Evolutionary conservation across 2,113 vertebrate genomes (phyloP).

Genomic region (Tor tambroides): DNA sequence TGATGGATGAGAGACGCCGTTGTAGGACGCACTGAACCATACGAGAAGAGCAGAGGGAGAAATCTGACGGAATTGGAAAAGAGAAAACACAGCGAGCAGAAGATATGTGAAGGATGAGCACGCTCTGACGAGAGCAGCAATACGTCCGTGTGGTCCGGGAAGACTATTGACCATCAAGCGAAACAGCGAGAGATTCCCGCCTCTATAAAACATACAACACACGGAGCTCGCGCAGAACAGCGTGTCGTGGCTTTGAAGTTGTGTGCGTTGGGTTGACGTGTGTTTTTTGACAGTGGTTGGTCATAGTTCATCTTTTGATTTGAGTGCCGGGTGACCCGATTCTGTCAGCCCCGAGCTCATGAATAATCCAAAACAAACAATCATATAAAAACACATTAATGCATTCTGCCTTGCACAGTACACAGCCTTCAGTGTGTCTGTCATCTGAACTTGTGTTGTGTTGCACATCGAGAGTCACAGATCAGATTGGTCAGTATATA

Average conservation of each 20-base stretch:
- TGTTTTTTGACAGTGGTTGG: conserved; percentile 12
- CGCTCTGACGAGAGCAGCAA: neutral
- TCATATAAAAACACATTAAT: conserved; percentile 42
- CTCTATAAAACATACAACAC: conserved; percentile 12
- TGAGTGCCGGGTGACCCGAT: conserved; percentile 25
- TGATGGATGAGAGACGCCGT: conserved; percentile 55
- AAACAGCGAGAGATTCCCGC: neutral
- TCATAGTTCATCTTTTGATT: neutral
- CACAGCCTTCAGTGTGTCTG: conserved; percentile 20
- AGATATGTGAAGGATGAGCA: conserved; percentile 39
- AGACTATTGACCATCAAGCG: neutral
- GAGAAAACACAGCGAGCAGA: conserved; percentile 34
- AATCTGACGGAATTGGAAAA: conserved; percentile 46
- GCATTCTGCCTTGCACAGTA: conserved; percentile 6
- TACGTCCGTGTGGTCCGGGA: conserved; percentile 20
- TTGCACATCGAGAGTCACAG: neutral
- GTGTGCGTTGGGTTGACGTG: neutral
- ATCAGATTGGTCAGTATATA: neutral
- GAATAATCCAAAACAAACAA: conserved; percentile 32
- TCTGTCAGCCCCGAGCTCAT: conserved; percentile 16
- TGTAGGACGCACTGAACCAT: conserved; percentile 47
- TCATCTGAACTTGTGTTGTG: neutral
- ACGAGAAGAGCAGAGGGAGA: conserved; percentile 31
- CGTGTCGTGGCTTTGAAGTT: neutral
- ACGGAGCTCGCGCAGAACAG: neutral